A percentile compares a stretch with the other conserved stretches of the same genome.
Evolutionary conservation across 2,113 vertebrate species (phyloP).

Genomic region (Synodontis membranacea): DNA sequence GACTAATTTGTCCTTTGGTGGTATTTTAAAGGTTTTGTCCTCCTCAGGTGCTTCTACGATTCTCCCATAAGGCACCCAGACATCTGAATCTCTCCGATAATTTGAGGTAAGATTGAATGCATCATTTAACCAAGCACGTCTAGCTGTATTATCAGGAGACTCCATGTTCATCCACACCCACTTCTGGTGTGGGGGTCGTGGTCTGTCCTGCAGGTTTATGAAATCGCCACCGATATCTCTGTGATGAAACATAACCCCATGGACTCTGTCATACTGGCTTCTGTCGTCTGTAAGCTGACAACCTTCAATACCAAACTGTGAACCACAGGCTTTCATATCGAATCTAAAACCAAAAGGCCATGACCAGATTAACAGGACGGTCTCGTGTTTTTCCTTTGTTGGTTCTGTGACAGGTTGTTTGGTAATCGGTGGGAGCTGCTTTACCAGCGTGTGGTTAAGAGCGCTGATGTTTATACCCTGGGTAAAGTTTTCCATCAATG

Average conservation of each 20-base stretch:
- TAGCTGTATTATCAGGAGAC: constrained; percentile 77
- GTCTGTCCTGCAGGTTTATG: constrained; percentile 74
- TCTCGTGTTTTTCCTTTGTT: constrained; percentile 71
- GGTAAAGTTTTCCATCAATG: neutral
- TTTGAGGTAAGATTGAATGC: constrained; percentile 83
- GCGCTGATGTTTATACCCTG: neutral
- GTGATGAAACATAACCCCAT: constrained; percentile 83
- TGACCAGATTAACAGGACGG: constrained; percentile 78
- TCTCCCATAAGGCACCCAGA: constrained; percentile 84
- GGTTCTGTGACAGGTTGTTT: constrained; percentile 71
- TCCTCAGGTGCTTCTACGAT: constrained; percentile 67
- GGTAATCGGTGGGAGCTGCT: constrained; percentile 74
- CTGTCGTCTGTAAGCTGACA: constrained; percentile 81
- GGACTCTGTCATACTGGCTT: constrained; percentile 74
- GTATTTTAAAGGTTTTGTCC: constrained; percentile 74
- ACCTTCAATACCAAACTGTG: constrained; percentile 73
- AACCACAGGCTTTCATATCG: constrained; percentile 66
- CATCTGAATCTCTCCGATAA: constrained; percentile 81
- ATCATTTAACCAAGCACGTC: constrained; percentile 70
- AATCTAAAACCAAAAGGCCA: constrained; percentile 82
- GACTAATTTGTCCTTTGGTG: constrained; percentile 80
- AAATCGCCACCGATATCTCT: constrained; percentile 77
- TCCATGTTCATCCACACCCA: constrained; percentile 90
- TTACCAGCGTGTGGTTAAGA: neutral
- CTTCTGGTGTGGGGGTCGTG: constrained; percentile 81